Evolutionary conservation across 2,888 invertebrate species (phyloP), one percentile per base, ranked within the genome.

Genomic region (Uropetala carovei): DNA sequence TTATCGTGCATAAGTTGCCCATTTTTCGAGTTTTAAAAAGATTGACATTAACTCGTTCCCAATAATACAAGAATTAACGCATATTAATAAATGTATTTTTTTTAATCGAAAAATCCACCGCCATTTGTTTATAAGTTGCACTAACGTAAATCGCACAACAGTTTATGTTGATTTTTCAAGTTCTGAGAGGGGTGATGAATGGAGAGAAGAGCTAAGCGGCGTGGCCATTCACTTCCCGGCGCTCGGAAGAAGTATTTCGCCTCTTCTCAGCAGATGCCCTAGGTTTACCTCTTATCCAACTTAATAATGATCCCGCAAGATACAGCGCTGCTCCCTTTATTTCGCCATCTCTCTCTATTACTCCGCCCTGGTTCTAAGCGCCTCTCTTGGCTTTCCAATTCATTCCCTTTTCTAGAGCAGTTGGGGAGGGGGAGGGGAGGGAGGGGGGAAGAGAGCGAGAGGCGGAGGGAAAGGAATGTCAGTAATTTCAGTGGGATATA

Each of bases 271-370:
- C 75, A 75, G 27, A 75, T 27, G 75, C 75, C 75, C 68, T 22
- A 68, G 68, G 22, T 68, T 68, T 68, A 22, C 75, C 27, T 22
- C 22, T 68, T 68, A 22, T 27, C 27, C 75, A 22, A 27, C 75
- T 75, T 75, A 75, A 75, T 75, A 27, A 27, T 27, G 27, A 13
- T 14, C 11, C 27, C 27, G 27, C 75, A 75, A 43, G 64, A 64
- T 64, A 68, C 68, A 64, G 18, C 18, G 5, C 43, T 43, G 43
- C 43, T 43, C 3, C 43, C 43, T 43, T 43, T 43, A 1, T 43
- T 43, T 43, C 43, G 75, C 27, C 75, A 27, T 75, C 27, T 75
- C 75, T 75, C 75, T 75, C 75, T 27, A 75, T 75, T 75, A 75
- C 75, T 27, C 11, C 75, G 27, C 27, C 22, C 27, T 22, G 22